Percentiles rank a stretch among this genome's conserved stretches.
phyloP scores from a whole-genome alignment of 2,113 vertebrate genomes.

The Romanogobio albipinnatus region DNA sequence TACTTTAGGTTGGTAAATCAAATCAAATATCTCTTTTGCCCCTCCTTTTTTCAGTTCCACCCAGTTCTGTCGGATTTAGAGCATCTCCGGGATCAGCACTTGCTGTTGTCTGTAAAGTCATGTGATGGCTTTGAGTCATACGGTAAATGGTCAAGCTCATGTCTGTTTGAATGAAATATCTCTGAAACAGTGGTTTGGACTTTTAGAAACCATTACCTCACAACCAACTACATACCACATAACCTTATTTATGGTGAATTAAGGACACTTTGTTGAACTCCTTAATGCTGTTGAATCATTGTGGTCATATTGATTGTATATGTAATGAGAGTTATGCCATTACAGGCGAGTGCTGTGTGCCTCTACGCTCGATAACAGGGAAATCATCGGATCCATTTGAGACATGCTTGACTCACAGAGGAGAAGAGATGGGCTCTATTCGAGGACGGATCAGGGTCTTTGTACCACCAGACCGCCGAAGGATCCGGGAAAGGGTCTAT shows the following conservation, averaged over 20 bases:
- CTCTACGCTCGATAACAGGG: constrained; percentile 66
- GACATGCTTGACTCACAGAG: constrained; percentile 83
- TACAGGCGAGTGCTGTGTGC: constrained; percentile 83
- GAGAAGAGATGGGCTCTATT: constrained; percentile 87
- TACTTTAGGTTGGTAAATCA: not conserved
- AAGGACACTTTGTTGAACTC: not conserved
- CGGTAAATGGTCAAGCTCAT: constrained; percentile 67
- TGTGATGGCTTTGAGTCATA: constrained; percentile 90
- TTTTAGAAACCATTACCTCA: not conserved
- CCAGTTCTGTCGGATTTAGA: constrained; percentile 81
- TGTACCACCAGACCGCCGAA: constrained; percentile 72
- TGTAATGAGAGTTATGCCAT: not conserved
- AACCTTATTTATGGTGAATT: not conserved
- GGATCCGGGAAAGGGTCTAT: constrained; percentile 77
- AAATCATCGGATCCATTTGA: constrained; percentile 78
- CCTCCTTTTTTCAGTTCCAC: constrained; percentile 72
- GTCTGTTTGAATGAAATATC: not conserved
- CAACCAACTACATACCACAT: not conserved
- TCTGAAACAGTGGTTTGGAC: not conserved
- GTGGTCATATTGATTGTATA: not conserved
- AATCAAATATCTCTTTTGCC: not conserved
- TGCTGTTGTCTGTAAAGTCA: constrained; percentile 85
- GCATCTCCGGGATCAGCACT: constrained; percentile 83
- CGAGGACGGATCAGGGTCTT: constrained; percentile 78
- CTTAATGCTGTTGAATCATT: not conserved